Evolutionary conservation across 2,797 vertebrate species (phyloP).

Genomic region (Crenichthys baileyi): DNA sequence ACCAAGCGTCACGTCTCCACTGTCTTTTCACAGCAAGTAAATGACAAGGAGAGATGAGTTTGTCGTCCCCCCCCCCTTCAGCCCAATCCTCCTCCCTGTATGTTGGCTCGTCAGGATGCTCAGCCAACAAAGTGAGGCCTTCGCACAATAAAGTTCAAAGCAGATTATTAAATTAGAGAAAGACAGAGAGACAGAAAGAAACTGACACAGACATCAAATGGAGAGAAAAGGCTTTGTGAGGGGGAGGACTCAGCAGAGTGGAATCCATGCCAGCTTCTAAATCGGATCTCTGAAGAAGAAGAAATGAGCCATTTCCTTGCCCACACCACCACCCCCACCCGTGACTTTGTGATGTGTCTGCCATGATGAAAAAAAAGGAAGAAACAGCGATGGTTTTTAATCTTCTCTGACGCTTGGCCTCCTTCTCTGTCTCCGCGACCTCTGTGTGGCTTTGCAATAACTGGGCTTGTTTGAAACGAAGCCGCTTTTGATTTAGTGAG

Average conservation of each 20-base stretch:
- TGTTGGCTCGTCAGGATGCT: conserved; percentile 55
- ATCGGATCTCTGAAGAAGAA: conserved; percentile 66
- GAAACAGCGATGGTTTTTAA: conserved; percentile 69
- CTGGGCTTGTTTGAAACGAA: conserved; percentile 52
- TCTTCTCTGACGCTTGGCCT: conserved; percentile 68
- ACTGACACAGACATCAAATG: conserved; percentile 79
- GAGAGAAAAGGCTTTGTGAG: conserved; percentile 63
- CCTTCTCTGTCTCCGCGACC: conserved; percentile 49
- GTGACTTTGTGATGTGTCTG: conserved; percentile 73
- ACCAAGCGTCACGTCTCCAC: conserved; percentile 11
- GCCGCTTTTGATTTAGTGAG: conserved; percentile 37
- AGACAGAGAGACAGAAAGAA: conserved; percentile 74
- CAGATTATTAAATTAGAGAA: conserved; percentile 80
- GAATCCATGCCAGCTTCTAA: conserved; percentile 73
- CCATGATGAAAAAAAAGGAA: conserved; percentile 56
- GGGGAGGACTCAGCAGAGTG: conserved; percentile 63
- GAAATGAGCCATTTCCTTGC: conserved; percentile 55
- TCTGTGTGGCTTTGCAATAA: conserved; percentile 57
- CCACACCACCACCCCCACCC: conserved; percentile 23
- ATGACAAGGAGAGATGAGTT: conserved; percentile 34
- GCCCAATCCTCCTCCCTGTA: conserved; percentile 2
- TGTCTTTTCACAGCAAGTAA: conserved; percentile 32
- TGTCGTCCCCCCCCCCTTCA: not conserved
- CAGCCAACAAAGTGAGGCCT: conserved; percentile 64
- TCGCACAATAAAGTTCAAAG: conserved; percentile 77